These are phyloP conservation scores for Enteromius mattozi DNA, from an alignment of 2,797 vertebrate species.

Conservation along the genomic window DNA sequence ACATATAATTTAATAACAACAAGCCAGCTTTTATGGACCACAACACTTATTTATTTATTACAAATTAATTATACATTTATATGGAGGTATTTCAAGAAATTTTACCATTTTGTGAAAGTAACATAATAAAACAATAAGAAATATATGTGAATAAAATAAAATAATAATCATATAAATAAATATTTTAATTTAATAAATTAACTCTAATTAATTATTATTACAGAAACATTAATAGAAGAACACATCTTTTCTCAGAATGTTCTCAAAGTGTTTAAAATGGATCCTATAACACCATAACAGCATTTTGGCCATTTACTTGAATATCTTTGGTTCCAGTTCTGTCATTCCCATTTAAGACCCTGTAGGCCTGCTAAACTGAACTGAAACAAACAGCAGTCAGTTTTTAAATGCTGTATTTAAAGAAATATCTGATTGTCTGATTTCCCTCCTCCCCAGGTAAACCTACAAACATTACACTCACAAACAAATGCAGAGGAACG, in stretches of 20 bases:
- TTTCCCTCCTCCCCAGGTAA: constrained; percentile 49
- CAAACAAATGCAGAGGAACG: not conserved
- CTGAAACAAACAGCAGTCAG: not conserved
- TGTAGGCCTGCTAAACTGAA: not conserved
- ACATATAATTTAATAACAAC: not conserved
- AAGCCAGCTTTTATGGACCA: not conserved
- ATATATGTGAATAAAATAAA: no score
- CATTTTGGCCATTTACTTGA: not conserved
- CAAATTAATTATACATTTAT: not conserved
- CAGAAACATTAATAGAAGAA: not conserved
- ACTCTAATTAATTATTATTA: not conserved
- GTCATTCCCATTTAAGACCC: not conserved
- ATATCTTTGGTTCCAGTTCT: not conserved
- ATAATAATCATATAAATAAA: no score
- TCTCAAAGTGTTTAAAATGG: not conserved
- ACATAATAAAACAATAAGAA: no score
- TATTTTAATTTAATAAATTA: no score
- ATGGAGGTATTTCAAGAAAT: not conserved
- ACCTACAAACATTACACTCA: fast-evolving
- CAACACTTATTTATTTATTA: no score
- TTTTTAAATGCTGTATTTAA: no score
- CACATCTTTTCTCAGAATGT: not conserved
- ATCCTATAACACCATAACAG: not conserved
- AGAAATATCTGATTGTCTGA: not conserved
- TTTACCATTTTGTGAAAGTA: not conserved